A percentile compares a stretch with the other conserved stretches of the same genome.
Evolutionary conservation across 2,113 vertebrate species (phyloP).

Genomic region (Calyptomena viridis): DNA sequence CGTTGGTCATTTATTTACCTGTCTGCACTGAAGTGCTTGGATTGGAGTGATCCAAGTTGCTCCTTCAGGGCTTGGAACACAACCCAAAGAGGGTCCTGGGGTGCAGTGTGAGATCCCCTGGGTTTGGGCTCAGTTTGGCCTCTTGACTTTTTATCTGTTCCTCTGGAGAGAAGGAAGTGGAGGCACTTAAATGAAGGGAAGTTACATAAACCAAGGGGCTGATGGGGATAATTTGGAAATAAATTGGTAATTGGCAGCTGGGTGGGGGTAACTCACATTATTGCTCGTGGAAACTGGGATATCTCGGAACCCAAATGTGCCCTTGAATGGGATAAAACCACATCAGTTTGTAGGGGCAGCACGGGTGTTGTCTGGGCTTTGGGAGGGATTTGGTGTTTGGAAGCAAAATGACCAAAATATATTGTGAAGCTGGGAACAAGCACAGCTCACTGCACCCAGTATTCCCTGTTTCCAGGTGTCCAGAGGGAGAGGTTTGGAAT

Average conservation of each 20-base stretch:
- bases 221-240: neutral
- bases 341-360: neutral
- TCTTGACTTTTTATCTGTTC: neutral
- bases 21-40: neutral
- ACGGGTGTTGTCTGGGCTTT: no score
- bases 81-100: neutral
- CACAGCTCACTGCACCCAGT: neutral
- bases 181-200: neutral
- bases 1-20: neutral
- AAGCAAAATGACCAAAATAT: neutral
- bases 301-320: neutral
- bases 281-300: neutral
- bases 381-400: neutral
- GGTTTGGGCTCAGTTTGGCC: neutral
- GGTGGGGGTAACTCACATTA: rapidly evolving
- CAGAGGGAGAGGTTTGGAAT: neutral
- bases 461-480: neutral
- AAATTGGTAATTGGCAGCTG: neutral
- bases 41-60: rapidly evolving
- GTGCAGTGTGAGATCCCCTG: neutral
- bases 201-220: neutral
- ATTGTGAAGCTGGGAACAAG: neutral
- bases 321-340: rapidly evolving
- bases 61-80: neutral
- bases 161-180: neutral